These are phyloP conservation scores for Lethrus apterus DNA, from an alignment of 1,140 invertebrate species.

Conservation along the genomic window DNA sequence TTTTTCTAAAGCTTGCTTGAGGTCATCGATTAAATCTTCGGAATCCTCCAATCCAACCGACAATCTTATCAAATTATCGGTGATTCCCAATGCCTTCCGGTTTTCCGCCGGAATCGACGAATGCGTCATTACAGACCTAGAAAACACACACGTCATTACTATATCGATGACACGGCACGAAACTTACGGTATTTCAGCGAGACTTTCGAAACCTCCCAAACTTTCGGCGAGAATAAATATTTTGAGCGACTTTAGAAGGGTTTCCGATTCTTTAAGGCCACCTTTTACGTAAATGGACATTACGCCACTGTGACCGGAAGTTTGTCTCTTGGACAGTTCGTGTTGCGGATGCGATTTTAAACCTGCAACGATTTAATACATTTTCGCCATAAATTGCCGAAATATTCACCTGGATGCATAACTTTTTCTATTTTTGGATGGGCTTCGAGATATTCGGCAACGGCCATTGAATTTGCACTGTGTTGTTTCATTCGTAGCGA, in stretches of 20 bases:
- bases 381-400: slow-evolving; percentile 2
- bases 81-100: slow-evolving; percentile 71
- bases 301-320: slow-evolving; percentile 87
- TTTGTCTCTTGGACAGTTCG: slow-evolving; percentile 74
- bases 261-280: slow-evolving; percentile 63
- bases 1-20: slow-evolving; percentile 68
- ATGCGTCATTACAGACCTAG: slow-evolving; percentile 70
- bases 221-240: slow-evolving; percentile 89
- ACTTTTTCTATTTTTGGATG: slow-evolving; percentile 76
- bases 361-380: slow-evolving; percentile 48
- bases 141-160: slow-evolving; percentile 22
- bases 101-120: slow-evolving; percentile 68
- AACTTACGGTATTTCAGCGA: slow-evolving; percentile 78
- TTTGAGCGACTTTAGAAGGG: slow-evolving; percentile 72
- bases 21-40: slow-evolving; percentile 81
- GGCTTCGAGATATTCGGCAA: slow-evolving; percentile 73
- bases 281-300: slow-evolving; percentile 84
- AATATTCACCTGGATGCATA: slow-evolving; percentile 80
- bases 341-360: slow-evolving; percentile 89
- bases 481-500: slow-evolving; percentile 87
- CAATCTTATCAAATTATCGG: slow-evolving; percentile 78
- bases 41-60: slow-evolving; percentile 88
- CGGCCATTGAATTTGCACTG: slow-evolving; percentile 64
- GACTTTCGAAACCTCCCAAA: slow-evolving; percentile 91
- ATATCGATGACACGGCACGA: slow-evolving; percentile 33